Evolutionary conservation across 2,113 vertebrate species (phyloP), one percentile per base, ranked within the genome.

Genomic region (Lophotis ruficrista): DNA sequence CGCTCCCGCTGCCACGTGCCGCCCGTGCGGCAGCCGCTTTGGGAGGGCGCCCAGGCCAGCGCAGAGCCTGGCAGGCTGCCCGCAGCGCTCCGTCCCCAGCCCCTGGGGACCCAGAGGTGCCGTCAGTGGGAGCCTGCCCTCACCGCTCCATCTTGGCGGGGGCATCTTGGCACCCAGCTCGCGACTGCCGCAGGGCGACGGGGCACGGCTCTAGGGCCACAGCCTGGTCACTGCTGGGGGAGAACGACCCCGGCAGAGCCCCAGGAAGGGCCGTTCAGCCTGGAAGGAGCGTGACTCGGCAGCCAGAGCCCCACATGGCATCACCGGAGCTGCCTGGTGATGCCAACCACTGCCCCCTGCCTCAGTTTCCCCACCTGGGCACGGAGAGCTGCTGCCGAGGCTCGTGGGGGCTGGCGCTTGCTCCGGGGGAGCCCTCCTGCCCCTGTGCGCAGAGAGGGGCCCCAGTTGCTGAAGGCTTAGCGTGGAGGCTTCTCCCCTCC

Each of bases 1-100:
- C 4, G 62, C n/a, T 28, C 53, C 28, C 2, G 1, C 70, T 38
- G 64, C 56, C n/a, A 30, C 2, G 1, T 2, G 8, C 3, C 0
- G 61, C 7, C 87, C 12, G 38, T 12, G 48, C 13, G 4, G 62
- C 33, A 22, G 71, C n/a, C 1, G 1, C 41, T 15, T 10, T 19
- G 43, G 21, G 57, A 56, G 25, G 25, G 33, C 45, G 81, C 31
- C 73, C 43, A 17, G 58, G 43, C 22, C 4, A 4, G 72, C 2
- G 6, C 35, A 11, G 50, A 50, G 50, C 50, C 57, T 19, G 41
- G 56, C 48, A 47, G 47, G 54, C 71, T 54, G 38, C 54, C 47
- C 7, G 43, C 35, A 33, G 31, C 1, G 7, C 43, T 64, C 21
- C 33, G 14, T 25, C 9, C n/a, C 13, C 28, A 8, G 33, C 11